Base-by-base conservation (phyloP, 1,140 invertebrate species). In the Camponotus vicinus region DNA sequence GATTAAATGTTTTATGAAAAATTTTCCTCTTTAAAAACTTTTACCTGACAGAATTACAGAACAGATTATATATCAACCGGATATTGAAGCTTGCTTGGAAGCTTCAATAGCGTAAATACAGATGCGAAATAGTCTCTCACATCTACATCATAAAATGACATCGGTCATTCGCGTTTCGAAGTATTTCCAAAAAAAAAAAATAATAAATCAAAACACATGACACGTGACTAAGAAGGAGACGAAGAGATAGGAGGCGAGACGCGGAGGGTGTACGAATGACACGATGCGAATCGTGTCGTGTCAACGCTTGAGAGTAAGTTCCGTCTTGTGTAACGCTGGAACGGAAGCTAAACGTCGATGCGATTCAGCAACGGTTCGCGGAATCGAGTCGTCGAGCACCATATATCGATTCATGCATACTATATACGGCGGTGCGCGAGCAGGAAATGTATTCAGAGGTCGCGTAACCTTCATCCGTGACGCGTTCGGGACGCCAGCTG, bases 381-480 rank as follows among this genome's bases (percentile, higher is more conserved):
- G 59, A 63, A 82, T 82, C 79, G 67, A 37, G 66, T 57, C 52
- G 83, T 80, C 83, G 73, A 78, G 88, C 77, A 52, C 49, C 49
- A 18, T 52, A 18, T 89, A 85, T 89, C 88, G 88, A 89, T 73
- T 73, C 88, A 78, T 67, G 88, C 76, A 78, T 83, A 5, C 49
- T 52, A 52, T 52, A 52, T 52, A 89, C 67, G 79, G 8, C 45
- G 52, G 3, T 11, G n/a, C 63, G 76, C 42, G 73, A 75, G 77
- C 87, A 91, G 89, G 89, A 91, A 91, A 85, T 83, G 89, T 90
- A 91, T 91, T 91, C 89, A 91, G 64, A 59, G 88, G 88, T 86
- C 88, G 83, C 85, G 71, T 87, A 89, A 83, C 77, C 87, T 88
- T 91, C 89, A 52, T 59, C 73, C 85, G 87, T 87, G 89, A 91